phyloP scores from a whole-genome alignment of 2,888 invertebrate species.

The Agrochola macilenta region DNA sequence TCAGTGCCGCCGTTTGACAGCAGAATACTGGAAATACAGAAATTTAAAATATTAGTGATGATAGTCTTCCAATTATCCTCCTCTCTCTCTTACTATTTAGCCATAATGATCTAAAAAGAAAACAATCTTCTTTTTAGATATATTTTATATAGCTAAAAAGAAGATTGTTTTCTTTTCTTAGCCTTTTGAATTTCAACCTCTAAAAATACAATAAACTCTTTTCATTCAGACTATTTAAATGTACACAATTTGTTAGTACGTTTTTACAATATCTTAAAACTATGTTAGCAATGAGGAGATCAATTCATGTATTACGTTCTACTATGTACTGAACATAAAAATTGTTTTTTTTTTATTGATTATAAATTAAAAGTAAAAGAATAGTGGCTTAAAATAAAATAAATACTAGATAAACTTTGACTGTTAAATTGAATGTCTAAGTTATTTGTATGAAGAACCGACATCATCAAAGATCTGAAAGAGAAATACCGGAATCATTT shows the following conservation, averaged over 20 bases:
- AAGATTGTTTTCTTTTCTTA: neutral
- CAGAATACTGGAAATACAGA: slow-evolving; percentile 90
- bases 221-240: too few species aligned
- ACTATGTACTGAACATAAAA: too few species aligned
- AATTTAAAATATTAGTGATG: neutral
- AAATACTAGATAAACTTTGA: neutral
- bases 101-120: neutral
- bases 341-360: too few species aligned
- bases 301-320: too few species aligned
- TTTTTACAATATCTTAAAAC: too few species aligned
- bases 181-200: neutral
- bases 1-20: slow-evolving; percentile 90
- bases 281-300: too few species aligned
- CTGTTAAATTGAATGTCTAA: neutral
- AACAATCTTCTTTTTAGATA: too few species aligned
- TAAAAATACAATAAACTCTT: too few species aligned
- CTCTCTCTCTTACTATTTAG: neutral
- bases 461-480: neutral
- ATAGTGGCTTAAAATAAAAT: too few species aligned
- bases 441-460: neutral
- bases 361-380: too few species aligned
- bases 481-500: neutral
- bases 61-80: neutral
- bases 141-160: neutral
- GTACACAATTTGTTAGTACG: too few species aligned